phyloP scores from a whole-genome alignment of 2,797 vertebrate genomes.

The Smutsia gigantea region DNA sequence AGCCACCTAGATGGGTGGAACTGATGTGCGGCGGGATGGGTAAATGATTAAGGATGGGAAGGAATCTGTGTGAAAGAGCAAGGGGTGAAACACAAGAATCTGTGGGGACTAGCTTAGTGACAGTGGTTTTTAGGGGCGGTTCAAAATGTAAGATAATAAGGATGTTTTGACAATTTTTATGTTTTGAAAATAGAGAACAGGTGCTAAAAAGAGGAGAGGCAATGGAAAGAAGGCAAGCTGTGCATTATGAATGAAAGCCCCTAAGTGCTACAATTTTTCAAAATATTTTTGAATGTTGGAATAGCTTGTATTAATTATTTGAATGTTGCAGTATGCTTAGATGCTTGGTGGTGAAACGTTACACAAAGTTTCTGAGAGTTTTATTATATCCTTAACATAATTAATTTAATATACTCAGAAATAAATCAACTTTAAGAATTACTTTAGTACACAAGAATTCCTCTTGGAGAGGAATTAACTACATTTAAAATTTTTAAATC shows the following conservation, averaged over 20 bases:
- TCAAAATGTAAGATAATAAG: background rate
- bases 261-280: background rate
- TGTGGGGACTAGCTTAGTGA: background rate
- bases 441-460: background rate
- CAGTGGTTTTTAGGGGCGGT: background rate
- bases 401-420: background rate
- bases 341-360: background rate
- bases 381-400: background rate
- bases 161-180: background rate
- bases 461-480: background rate
- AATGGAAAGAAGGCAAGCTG: background rate
- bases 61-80: fast-evolving
- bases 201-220: background rate
- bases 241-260: background rate
- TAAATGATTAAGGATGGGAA: too few relatives aligned
- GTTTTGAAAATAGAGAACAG: background rate
- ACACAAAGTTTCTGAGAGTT: background rate
- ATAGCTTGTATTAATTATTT: constrained; percentile 20
- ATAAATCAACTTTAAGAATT: background rate
- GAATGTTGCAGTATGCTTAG: background rate
- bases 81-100: background rate
- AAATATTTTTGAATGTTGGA: background rate
- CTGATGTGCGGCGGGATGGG: background rate
- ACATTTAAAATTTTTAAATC: background rate
- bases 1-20: background rate